Base-by-base conservation (phyloP, 2,797 vertebrate genomes). In the Tokudaia tokunoshimensis region DNA sequence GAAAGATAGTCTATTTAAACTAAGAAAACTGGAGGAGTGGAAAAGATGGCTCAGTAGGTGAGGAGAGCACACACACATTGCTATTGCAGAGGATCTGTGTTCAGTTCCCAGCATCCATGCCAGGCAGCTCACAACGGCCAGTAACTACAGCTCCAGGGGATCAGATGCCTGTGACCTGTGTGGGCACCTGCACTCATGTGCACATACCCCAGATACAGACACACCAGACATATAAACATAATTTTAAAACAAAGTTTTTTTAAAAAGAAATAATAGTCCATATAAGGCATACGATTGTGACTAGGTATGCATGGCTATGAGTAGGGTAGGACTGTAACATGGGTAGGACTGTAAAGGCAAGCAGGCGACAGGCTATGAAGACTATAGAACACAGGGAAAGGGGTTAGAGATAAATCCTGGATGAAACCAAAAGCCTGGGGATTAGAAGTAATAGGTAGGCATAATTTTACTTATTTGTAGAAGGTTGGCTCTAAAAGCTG, bases 401-500 rank as follows among this genome's bases (percentile, higher is more conserved):
- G 55, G 89, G 74, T 37, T 65, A 61, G 44, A 90, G 52, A 79
- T 65, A 10, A 79, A 19, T 65, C 37, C 59, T 65, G 31, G 34
- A 80, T 31, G 34, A 34, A 81, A 91, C 0, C 72, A 75, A 78
- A 92, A 76, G 81, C 41, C 44, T 67, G 67, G 75, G 70, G 80
- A 78, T 74, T 63, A 78, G 14, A 63, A 92, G 57, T 24, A 50
- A 41, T 14, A 79, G 87, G 85, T 52, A 84, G 50, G 44, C 3
- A 24, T 59, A 50, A 95, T 75, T 9, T 86, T 72, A 88, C 78
- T 55, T 52, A n/a, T 70, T 89, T 89, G 85, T 67, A 59, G 50
- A 91, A 74, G 70, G 50, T 67, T 79, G 93, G 76, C 44, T 90
- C 26, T 86, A 50, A 63, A 91, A 90, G 47, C 31, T 92, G 5